Conservation (phyloP, 1,140 invertebrate genomes). For the Notospermus geniculatus region DNA sequence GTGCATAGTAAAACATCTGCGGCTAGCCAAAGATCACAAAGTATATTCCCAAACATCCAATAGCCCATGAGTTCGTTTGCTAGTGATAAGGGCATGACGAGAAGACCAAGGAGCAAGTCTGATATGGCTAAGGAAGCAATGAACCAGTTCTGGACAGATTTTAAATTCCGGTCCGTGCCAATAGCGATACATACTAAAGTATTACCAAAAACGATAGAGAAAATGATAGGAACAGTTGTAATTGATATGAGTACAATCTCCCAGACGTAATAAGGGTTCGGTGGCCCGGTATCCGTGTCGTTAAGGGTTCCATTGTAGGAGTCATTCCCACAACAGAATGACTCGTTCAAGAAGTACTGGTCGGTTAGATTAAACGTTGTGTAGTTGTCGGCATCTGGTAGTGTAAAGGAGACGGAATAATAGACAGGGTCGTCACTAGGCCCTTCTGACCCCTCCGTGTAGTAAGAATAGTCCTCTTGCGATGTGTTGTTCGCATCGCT, state of each 20-base stretch:
- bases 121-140: slow-evolving; percentile 94
- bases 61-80: slow-evolving; percentile 78
- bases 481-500: background rate
- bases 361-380: background rate
- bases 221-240: slow-evolving; percentile 89
- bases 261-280: background rate
- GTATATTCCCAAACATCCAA: slow-evolving; percentile 63
- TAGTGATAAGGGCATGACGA: slow-evolving; percentile 96
- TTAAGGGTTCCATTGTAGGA: background rate
- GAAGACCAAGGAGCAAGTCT: slow-evolving; percentile 89
- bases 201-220: slow-evolving; percentile 96
- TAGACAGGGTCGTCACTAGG: background rate
- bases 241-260: slow-evolving; percentile 64
- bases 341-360: background rate
- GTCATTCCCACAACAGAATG: background rate
- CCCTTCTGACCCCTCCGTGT: background rate
- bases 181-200: slow-evolving; percentile 97
- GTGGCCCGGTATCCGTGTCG: background rate
- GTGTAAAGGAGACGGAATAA: background rate
- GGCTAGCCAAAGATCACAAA: slow-evolving; percentile 62
- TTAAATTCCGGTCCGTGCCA: slow-evolving; percentile 72
- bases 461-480: background rate
- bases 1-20: slow-evolving; percentile 96
- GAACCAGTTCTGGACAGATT: slow-evolving; percentile 98
- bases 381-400: background rate